Evolutionary conservation across 2,888 invertebrate genomes (phyloP).

Genomic region (Nephrocerus scutellatus): DNA sequence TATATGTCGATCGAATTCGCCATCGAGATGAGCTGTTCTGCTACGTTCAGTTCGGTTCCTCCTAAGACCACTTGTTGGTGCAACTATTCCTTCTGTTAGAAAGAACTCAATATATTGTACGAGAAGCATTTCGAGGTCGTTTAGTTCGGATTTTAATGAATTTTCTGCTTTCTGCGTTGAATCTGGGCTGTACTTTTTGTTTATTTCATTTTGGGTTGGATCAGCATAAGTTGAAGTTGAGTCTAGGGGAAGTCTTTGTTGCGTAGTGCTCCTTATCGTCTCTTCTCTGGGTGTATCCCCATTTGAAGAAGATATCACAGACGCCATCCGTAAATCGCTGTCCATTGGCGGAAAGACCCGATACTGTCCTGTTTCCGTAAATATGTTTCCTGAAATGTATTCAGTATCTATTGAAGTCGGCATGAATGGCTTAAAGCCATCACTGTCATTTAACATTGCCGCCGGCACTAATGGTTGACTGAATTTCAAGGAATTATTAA

Average conservation of each 20-base stretch:
- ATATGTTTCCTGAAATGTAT: conserved; percentile 36
- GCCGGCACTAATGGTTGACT: conserved; percentile 31
- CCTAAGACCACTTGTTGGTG: no score
- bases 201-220: no score
- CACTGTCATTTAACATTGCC: conserved; percentile 21
- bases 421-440: conserved; percentile 38
- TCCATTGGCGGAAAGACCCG: conserved; percentile 38
- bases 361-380: conserved; percentile 40
- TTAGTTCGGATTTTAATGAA: conserved; percentile 27
- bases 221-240: not conserved
- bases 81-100: conserved; percentile 10
- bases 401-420: conserved; percentile 33
- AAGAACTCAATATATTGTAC: conserved; percentile 33
- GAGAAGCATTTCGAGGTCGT: conserved; percentile 34
- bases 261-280: not conserved
- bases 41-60: conserved; percentile 51
- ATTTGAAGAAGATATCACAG: not conserved
- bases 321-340: conserved; percentile 36
- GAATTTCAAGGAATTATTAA: no score
- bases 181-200: not conserved
- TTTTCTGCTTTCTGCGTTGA: not conserved
- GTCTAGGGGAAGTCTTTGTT: not conserved
- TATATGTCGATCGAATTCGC: conserved; percentile 50
- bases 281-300: not conserved
- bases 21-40: not conserved